Evolutionary conservation across 2,113 vertebrate genomes (phyloP).

Genomic region (Antechinus stuartii): DNA sequence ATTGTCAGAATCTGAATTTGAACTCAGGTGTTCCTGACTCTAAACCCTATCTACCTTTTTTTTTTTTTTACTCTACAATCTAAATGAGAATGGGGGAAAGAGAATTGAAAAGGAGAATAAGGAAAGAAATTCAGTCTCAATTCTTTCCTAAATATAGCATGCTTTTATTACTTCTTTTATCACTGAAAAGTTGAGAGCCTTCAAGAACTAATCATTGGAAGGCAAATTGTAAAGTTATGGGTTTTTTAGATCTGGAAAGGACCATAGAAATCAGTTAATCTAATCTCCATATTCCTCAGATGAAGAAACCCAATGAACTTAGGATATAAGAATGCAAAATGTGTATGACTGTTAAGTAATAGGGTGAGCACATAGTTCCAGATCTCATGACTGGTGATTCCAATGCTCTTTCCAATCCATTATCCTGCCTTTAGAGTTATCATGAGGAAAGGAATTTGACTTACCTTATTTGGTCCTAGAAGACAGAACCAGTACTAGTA

Average conservation of each 20-base stretch:
- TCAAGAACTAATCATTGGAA: not conserved
- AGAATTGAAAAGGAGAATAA: not conserved
- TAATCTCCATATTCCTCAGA: not conserved
- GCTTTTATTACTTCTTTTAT: not conserved
- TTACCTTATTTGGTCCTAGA: not conserved
- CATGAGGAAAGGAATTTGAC: not conserved
- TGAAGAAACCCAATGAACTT: not conserved
- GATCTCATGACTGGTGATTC: not conserved
- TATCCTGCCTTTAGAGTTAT: not conserved
- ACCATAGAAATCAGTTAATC: not conserved
- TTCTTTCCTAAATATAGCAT: not conserved
- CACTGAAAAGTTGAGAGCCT: not conserved
- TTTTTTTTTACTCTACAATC: not conserved
- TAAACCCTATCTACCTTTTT: not conserved
- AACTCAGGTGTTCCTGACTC: not conserved
- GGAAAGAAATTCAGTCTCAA: not conserved
- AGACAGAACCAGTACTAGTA: not conserved
- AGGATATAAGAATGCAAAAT: not conserved
- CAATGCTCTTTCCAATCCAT: not conserved
- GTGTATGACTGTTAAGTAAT: not conserved
- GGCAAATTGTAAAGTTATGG: not conserved
- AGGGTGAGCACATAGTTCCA: not conserved
- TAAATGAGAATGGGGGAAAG: not conserved
- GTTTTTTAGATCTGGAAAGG: not conserved
- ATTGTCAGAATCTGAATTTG: not conserved